phyloP scores from a whole-genome alignment of 2,113 vertebrate genomes.

The Formicarius rufipectus region DNA sequence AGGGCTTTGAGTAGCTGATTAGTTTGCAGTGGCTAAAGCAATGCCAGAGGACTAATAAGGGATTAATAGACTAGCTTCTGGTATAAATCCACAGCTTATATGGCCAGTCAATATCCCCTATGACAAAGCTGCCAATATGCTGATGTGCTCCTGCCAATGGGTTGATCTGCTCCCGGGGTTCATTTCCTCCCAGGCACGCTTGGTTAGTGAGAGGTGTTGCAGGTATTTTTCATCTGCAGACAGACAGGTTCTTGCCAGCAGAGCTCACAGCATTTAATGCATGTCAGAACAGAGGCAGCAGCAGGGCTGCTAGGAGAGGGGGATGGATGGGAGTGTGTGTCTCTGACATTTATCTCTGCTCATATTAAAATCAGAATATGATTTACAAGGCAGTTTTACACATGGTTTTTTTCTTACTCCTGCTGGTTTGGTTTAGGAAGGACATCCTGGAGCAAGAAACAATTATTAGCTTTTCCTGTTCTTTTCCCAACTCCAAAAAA shows the following conservation, averaged over 20 bases:
- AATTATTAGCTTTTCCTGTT: neutral
- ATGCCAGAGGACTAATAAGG: constrained; percentile 39
- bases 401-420: neutral
- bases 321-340: constrained; percentile 14
- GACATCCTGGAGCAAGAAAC: neutral
- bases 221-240: constrained; percentile 62
- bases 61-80: constrained; percentile 36
- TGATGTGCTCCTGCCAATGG: constrained; percentile 46
- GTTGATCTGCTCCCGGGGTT: neutral
- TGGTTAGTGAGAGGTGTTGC: constrained; percentile 39
- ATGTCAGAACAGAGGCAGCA: neutral
- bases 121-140: constrained; percentile 25
- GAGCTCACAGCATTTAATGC: constrained; percentile 43
- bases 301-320: neutral
- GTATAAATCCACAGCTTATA: constrained; percentile 34
- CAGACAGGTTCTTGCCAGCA: constrained; percentile 62
- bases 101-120: constrained; percentile 11
- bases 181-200: constrained; percentile 29
- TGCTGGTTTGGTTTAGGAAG: constrained; percentile 21
- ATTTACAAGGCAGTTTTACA: constrained; percentile 44
- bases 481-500: neutral
- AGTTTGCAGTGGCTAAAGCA: neutral
- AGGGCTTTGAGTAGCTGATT: constrained; percentile 8
- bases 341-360: constrained; percentile 45
- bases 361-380: constrained; percentile 45